Conservation (phyloP, 2,888 invertebrate genomes). For the Gisinianus flammeolus region DNA sequence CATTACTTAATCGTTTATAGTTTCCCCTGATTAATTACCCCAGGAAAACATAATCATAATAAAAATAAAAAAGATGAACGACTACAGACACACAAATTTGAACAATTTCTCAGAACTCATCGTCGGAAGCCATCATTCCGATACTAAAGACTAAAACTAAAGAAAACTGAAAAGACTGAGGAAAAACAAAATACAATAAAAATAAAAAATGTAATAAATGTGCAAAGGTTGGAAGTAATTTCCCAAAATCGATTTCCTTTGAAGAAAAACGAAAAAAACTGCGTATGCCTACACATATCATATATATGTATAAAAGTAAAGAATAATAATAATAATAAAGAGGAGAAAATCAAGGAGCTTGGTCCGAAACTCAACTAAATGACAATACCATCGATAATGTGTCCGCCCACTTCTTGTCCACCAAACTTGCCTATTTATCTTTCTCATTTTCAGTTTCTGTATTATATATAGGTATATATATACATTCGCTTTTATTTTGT, state of each 20-base stretch:
- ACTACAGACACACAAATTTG: too few species aligned
- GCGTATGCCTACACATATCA: too few species aligned
- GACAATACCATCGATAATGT: neutral
- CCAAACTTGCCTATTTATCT: neutral
- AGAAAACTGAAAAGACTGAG: neutral
- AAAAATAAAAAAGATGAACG: too few species aligned
- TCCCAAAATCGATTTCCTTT: neutral
- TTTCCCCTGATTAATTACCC: too few species aligned
- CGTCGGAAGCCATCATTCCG: too few species aligned
- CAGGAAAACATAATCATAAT: too few species aligned
- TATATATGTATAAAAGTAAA: neutral
- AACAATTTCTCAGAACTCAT: too few species aligned
- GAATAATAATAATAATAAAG: neutral
- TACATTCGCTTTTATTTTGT: too few species aligned
- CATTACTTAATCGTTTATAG: too few species aligned
- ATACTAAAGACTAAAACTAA: too few species aligned
- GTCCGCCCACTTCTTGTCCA: neutral
- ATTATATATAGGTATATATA: too few species aligned
- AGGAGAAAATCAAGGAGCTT: neutral
- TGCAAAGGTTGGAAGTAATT: neutral
- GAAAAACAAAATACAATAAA: neutral
- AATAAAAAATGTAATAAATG: neutral
- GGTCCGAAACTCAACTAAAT: neutral
- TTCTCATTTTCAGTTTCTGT: neutral
- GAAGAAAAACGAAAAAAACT: too few species aligned